Evolutionary conservation across 2,888 invertebrate species (phyloP).

Genomic region (Boloria euphrosyne): DNA sequence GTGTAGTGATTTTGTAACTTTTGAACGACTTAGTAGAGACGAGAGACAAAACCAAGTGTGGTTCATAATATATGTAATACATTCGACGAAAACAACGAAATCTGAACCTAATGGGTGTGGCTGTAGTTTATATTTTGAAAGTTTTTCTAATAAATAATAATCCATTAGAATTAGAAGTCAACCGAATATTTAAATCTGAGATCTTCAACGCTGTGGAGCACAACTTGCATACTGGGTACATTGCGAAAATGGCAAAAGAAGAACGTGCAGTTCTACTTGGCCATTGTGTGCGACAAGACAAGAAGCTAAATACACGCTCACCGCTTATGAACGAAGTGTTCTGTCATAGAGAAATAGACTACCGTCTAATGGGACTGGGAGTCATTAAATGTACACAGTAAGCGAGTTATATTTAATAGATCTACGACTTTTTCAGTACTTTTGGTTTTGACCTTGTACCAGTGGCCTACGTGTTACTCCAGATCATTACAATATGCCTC

Average conservation of each 20-base stretch:
- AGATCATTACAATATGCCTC: no score
- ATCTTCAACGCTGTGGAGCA: slow-evolving; percentile 83
- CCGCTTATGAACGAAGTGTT: slow-evolving; percentile 83
- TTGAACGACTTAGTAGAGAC: no score
- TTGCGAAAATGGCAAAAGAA: slow-evolving; percentile 66
- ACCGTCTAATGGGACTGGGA: slow-evolving; percentile 82
- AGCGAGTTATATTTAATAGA: slow-evolving; percentile 37
- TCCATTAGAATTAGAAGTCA: slow-evolving; percentile 81
- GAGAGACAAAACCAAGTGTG: no score
- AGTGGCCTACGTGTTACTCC: no score
- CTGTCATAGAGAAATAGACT: slow-evolving; percentile 80
- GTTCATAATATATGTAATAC: no score
- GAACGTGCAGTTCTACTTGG: slow-evolving; percentile 82
- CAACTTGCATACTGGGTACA: slow-evolving; percentile 61
- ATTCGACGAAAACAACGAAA: no score
- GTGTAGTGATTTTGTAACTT: no score
- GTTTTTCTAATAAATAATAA: no score
- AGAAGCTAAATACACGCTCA: slow-evolving; percentile 82
- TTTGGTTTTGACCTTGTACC: neutral
- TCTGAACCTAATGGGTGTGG: no score
- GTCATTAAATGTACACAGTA: slow-evolving; percentile 63
- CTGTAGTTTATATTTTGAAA: no score
- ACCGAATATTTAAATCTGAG: slow-evolving; percentile 83
- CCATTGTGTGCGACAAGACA: slow-evolving; percentile 72
- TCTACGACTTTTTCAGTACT: no score